Evolutionary conservation across 2,888 invertebrate species (phyloP), one percentile per base, ranked within the genome.

Genomic region (Philereme vetulata): DNA sequence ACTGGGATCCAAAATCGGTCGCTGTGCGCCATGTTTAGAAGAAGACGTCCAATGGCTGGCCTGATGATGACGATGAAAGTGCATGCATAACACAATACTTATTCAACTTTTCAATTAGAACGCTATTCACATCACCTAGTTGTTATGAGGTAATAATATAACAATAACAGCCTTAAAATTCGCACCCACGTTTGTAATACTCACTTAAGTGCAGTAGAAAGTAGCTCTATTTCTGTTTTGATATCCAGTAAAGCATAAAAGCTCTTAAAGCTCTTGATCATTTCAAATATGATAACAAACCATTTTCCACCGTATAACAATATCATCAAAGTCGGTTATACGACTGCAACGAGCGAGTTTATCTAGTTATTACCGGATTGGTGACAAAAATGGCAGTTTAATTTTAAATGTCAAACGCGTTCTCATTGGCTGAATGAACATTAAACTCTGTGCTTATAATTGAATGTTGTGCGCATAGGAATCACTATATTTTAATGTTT

Each of bases 311-410:
- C 48, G 36, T 62, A 56, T 45, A n/a, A n/a, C 7, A 2, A 53
- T 7, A 40, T 1, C 0, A 0, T 21, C 21, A 21, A 10, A 11
- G 52, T 54, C 36, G 42, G 10, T 9, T 40, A 21, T 9, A 47
- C 45, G 45, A 5, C 36, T 36, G 5, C 5, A 36, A 7, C 36
- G 10, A 42, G 2, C n/a, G 6, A 33, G 6, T 1, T 4, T 47
- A 52, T 58, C 49, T 38, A 46, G 57, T 56, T 51, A 48, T 42
- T 43, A 60, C 50, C 34, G 38, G 63, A 47, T 36, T 55, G 56
- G 65, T 66, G 65, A 66, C 66, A 51, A 61, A 67, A 65, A 67
- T 64, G 64, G 65, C 65, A 66, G 65, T 66, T 69, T 61, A 55
- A 70, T 67, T 68, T 65, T 60, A 65, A 62, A 66, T 62, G 50